Percentiles rank a stretch among this genome's conserved stretches.
These are phyloP conservation scores for Eulemur coronatus DNA, from an alignment of 2,797 vertebrate species.

Conservation along the genomic window DNA sequence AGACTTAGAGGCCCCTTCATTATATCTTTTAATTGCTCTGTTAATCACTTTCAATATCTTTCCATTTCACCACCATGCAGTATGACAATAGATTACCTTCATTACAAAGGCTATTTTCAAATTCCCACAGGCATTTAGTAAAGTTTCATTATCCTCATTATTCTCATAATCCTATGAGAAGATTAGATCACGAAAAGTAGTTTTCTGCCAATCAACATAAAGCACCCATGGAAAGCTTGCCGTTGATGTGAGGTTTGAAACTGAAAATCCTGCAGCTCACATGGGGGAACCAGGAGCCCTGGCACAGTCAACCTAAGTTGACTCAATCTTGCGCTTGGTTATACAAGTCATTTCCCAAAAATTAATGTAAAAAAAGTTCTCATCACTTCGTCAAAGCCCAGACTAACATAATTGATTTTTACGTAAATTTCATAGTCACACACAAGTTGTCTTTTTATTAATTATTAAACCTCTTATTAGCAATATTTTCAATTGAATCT, in stretches of 20 bases:
- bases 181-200: slow-evolving; percentile 65
- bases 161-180: slow-evolving; percentile 76
- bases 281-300: neutral
- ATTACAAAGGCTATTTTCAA: slow-evolving; percentile 65
- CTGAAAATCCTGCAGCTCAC: slow-evolving; percentile 41
- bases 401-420: neutral
- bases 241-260: neutral
- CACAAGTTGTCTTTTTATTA: neutral
- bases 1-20: slow-evolving; percentile 32
- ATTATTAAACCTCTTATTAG: neutral
- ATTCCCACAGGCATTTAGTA: slow-evolving; percentile 76
- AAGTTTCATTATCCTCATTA: slow-evolving; percentile 65
- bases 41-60: slow-evolving; percentile 64
- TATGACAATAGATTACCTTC: slow-evolving; percentile 62
- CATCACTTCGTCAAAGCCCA: neutral
- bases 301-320: neutral
- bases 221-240: neutral
- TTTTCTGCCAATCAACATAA: slow-evolving; percentile 50
- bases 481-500: neutral
- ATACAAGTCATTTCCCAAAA: neutral
- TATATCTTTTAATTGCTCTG: slow-evolving; percentile 55
- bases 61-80: slow-evolving; percentile 39
- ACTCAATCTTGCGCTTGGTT: neutral
- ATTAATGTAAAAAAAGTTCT: neutral
- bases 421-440: neutral